phyloP scores from a whole-genome alignment of 2,888 invertebrate species.

The Polia nebulosa region DNA sequence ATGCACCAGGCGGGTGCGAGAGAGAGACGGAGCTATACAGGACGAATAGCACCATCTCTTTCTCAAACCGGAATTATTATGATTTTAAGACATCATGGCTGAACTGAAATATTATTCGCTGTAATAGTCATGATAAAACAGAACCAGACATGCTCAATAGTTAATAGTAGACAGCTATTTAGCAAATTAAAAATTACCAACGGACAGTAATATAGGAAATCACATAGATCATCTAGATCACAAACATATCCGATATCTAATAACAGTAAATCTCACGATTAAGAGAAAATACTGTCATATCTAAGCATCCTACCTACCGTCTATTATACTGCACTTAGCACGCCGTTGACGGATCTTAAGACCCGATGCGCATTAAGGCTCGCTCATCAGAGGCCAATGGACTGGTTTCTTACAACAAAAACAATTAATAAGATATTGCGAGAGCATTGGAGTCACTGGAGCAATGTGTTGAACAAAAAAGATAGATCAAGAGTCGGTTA shows the following conservation, averaged over 20 bases:
- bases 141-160: too few relatives aligned
- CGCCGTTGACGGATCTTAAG: conserved; percentile 21
- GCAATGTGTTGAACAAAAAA: conserved; percentile 50
- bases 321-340: conserved; percentile 47
- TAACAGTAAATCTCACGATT: conserved; percentile 18
- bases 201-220: conserved; percentile 9
- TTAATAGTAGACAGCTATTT: too few relatives aligned
- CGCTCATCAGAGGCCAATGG: conserved; percentile 29
- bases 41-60: too few relatives aligned
- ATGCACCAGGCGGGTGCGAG: too few relatives aligned
- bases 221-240: conserved; percentile 14
- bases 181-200: not conserved
- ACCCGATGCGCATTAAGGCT: conserved; percentile 10
- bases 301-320: not conserved
- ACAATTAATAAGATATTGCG: conserved; percentile 43
- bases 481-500: conserved; percentile 10
- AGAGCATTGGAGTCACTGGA: conserved; percentile 57
- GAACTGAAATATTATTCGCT: too few relatives aligned
- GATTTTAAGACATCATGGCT: too few relatives aligned
- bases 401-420: conserved; percentile 40
- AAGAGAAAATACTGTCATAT: conserved; percentile 23
- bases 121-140: too few relatives aligned
- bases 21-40: too few relatives aligned
- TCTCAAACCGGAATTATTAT: too few relatives aligned
- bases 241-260: conserved; percentile 1